These are phyloP conservation scores for Pachycephala philippinensis DNA, from an alignment of 2,113 vertebrate genomes.

Conservation along the genomic window DNA sequence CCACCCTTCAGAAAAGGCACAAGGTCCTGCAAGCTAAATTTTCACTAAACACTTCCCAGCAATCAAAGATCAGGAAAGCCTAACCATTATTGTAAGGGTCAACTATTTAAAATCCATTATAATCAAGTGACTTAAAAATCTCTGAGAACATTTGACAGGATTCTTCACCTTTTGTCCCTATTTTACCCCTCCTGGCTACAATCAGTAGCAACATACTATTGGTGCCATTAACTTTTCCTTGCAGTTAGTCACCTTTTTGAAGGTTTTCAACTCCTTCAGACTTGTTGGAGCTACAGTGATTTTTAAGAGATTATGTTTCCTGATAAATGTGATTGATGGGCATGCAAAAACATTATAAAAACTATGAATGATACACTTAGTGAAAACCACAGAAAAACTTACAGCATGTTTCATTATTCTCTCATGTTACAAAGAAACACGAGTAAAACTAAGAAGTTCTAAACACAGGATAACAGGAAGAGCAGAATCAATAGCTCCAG, in stretches of 20 bases:
- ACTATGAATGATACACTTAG: not conserved
- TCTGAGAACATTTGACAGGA: not conserved
- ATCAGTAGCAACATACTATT: not conserved
- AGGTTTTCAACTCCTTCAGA: not conserved
- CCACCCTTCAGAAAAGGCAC: not conserved
- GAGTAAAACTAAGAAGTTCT: not conserved
- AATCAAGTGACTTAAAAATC: not conserved
- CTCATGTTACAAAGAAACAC: not conserved
- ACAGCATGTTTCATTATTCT: not conserved
- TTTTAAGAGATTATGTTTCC: not conserved
- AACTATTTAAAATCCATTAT: not conserved
- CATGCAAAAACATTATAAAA: not conserved
- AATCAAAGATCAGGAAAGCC: not conserved
- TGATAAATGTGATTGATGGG: not conserved
- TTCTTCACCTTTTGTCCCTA: not conserved
- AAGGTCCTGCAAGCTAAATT: not conserved
- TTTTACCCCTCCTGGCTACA: not conserved
- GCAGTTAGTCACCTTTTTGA: not conserved
- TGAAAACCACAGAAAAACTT: not conserved
- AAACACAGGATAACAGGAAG: not conserved
- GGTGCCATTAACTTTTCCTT: not conserved
- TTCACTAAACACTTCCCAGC: not conserved
- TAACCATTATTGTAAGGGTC: not conserved
- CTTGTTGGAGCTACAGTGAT: not conserved
- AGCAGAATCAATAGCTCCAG: not conserved